Evolutionary conservation across 2,888 invertebrate species (phyloP), one percentile per base, ranked within the genome.

Genomic region (Drosophila nr. fundita): DNA sequence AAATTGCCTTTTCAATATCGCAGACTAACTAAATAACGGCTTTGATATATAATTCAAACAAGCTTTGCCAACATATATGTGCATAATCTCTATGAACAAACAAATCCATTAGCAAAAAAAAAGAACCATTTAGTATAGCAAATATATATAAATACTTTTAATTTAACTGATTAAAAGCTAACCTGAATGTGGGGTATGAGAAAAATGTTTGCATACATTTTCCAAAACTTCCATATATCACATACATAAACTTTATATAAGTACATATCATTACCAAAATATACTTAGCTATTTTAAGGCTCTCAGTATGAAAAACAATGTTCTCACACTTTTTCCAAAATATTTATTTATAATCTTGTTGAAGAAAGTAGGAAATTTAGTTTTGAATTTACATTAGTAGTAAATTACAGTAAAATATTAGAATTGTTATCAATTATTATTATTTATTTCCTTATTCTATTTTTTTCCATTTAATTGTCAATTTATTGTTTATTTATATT

Each of bases 1-100:
- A 69, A 85, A 66, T 63, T 71, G 74, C 62, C 69, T 76, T 68
- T 75, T 81, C 48, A 68, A 73, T 68, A 59, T 78, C 67, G 67
- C 67, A 49, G 38, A 29, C 66, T 63, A 49, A 64, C 49, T 61
- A 45, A 53, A 57, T 49, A 59, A 29, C 36, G 34, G 48, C 36
- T 63, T 53, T 11, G 50, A 29, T 49, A 42, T 49, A 42, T 29
- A 60, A 60, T 34, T 48, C 38, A 32, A 30, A 40, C 48, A 34
- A 7, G 4, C 2, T 21, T 52, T n/a, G 29, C 15, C 5, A 13
- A 48, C 21, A 48, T 13, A 36, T n/a, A 34, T 10, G 27, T 11
- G 42, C 2, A 45, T 27, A 21, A 5, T 18, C 18, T 18, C 0
- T 49, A 27, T 68, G 13, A 21, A 7, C 21, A 45, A 8, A 24